These are phyloP conservation scores for Mnemiopsis leidyi DNA, from an alignment of 37 sponge, comb jelly and placozoan genomes.

Conservation along the genomic window DNA sequence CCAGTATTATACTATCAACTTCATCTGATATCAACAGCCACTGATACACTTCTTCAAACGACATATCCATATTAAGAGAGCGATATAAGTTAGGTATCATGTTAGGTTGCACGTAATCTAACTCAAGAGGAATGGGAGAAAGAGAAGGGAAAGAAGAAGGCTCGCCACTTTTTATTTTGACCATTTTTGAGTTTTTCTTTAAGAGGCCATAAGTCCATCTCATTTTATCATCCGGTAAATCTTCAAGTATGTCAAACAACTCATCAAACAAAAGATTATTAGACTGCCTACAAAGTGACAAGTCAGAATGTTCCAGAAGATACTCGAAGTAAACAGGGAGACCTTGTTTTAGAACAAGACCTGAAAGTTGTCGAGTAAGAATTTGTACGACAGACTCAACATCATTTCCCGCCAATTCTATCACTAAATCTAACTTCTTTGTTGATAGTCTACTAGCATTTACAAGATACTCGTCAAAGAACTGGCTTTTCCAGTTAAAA, in stretches of 20 bases:
- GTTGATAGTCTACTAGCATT: not conserved
- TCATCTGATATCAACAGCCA: not conserved
- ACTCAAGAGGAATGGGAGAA: too few relatives aligned
- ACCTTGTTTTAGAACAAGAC: not conserved
- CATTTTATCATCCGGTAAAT: not conserved
- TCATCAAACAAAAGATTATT: not conserved
- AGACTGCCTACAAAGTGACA: not conserved
- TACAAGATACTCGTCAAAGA: not conserved
- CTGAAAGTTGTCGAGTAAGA: not conserved
- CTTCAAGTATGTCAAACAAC: not conserved
- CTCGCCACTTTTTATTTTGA: not conserved
- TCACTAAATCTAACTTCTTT: not conserved
- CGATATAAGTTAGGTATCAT: not conserved
- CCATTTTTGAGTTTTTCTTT: not conserved
- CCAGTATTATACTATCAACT: not conserved
- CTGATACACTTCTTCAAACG: not conserved
- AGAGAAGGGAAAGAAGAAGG: not conserved
- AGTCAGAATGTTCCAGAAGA: not conserved
- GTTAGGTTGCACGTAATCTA: too few relatives aligned
- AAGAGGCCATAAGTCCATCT: not conserved
- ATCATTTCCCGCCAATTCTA: not conserved
- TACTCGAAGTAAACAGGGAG: not conserved
- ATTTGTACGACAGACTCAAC: not conserved
- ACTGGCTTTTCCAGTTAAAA: not conserved
- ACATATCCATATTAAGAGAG: not conserved